A percentile compares a stretch with the other conserved stretches of the same genome.
Evolutionary conservation across 2,113 vertebrate genomes (phyloP).

Genomic region (Tricholaema leucomelas): DNA sequence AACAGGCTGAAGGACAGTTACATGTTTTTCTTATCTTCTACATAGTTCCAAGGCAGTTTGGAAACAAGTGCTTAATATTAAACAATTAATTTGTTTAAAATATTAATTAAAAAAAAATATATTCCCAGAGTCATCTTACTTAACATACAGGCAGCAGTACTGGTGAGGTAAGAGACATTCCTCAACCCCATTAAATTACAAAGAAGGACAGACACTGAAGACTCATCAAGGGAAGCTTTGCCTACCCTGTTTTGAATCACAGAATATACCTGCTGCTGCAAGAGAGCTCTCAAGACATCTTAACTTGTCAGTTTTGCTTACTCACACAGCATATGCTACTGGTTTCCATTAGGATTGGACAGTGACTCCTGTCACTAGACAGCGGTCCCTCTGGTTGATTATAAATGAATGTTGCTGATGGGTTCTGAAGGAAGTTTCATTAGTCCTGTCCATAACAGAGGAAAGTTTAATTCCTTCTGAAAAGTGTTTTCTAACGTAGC

Average conservation of each 20-base stretch:
- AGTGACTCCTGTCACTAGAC: neutral
- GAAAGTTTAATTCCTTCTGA: conserved; percentile 40
- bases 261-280: neutral
- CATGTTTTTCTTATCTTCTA: neutral
- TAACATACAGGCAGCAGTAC: neutral
- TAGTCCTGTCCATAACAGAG: neutral
- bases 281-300: neutral
- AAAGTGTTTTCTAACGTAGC: conserved; percentile 25
- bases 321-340: neutral
- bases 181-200: neutral
- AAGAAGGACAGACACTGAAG: neutral
- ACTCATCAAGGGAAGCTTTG: neutral
- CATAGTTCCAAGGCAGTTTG: neutral
- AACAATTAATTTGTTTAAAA: neutral
- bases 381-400: conserved; percentile 1
- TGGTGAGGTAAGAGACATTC: neutral
- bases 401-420: conserved; percentile 5
- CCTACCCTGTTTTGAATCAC: neutral
- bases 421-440: conserved; percentile 31
- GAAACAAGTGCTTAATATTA: neutral
- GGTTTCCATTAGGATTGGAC: neutral
- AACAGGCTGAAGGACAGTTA: neutral
- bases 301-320: neutral
- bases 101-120: no score
- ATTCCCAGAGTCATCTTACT: neutral